A percentile compares a stretch with the other conserved stretches of the same genome.
phyloP scores from a whole-genome alignment of 2,888 invertebrate species.

The Acleris cristana region DNA sequence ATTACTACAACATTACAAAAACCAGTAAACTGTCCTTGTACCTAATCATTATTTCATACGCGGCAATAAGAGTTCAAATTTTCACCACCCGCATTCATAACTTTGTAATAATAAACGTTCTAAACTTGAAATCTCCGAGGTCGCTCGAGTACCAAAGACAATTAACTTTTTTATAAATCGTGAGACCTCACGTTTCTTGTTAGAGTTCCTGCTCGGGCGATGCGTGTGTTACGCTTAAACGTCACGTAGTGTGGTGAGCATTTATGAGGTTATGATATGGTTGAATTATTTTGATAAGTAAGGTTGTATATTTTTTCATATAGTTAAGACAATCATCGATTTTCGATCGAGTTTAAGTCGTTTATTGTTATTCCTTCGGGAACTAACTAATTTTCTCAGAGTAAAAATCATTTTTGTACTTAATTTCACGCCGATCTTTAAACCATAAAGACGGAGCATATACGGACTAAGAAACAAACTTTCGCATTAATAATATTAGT shows the following conservation, averaged over 20 bases:
- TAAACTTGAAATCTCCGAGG: conserved; percentile 34
- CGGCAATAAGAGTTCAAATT: not conserved
- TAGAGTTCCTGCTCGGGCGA: conserved; percentile 25
- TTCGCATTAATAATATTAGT: too few species aligned
- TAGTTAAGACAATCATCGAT: too few species aligned
- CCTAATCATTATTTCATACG: not conserved
- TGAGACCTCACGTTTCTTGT: conserved; percentile 28
- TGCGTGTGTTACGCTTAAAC: conserved; percentile 21
- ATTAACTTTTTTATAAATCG: conserved; percentile 24
- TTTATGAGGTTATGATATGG: conserved; percentile 7
- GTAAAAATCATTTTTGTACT: too few species aligned
- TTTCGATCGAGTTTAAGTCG: too few species aligned
- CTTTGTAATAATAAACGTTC: conserved; percentile 20
- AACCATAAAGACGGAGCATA: too few species aligned
- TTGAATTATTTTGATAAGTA: conserved; percentile 5
- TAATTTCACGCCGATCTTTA: too few species aligned
- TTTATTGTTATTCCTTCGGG: too few species aligned
- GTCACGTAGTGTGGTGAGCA: conserved; percentile 30
- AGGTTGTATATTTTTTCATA: not conserved
- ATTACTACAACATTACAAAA: too few species aligned
- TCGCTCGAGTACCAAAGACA: conserved; percentile 32
- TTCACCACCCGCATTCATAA: not conserved
- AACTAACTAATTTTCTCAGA: too few species aligned
- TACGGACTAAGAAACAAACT: too few species aligned
- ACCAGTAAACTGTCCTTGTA: not conserved